Evolutionary conservation across 2,797 vertebrate genomes (phyloP), one percentile per base, ranked within the genome.

Genomic region (Tenualosa ilisha): DNA sequence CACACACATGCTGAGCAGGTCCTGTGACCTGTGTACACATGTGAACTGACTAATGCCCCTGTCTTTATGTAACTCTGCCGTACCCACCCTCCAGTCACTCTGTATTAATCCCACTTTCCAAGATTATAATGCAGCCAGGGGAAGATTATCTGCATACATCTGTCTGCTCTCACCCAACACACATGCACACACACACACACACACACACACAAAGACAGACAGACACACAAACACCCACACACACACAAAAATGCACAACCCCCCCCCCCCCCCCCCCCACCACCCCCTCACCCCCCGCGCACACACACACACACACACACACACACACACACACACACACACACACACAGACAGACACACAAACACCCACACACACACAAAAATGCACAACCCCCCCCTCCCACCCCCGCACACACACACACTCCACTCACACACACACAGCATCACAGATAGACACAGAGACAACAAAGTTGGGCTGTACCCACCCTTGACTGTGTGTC

Each of bases 21-120:
- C 63, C 26, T 56, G 54, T 56, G n/a, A 13, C 46, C 46, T 49
- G 7, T 22, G 40, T 40, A 46, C 12, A 43, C 68, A 40, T 17
- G 6, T 20, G 37, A 40, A 79, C 40, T 20, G 40, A 17, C 72
- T 46, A 79, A 79, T 75, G 37, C 37, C 37, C 68, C 68, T 43
- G 68, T 75, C 68, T 75, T 43, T 75, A 75, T 37, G 31, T 43
- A 40, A 79, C 40, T 79, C 37, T 79, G 0, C 72, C 40, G 37
- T 79, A 20, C 72, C 40, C 72, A 20, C 15, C 40, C 40, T 75
- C 37, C 15, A 17, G 31, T 37, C 37, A 37, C 68, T 43, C 72
- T 22, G 2, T 79, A 46, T 79, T 79, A 79, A 79, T 79, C 72
- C 72, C 72, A 79, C 72, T 79, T 79, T 79, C 72, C 40, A 79